Evolutionary conservation across 2,888 invertebrate genomes (phyloP), one percentile per base, ranked within the genome.

Genomic region (Pantelozetes paolii): DNA sequence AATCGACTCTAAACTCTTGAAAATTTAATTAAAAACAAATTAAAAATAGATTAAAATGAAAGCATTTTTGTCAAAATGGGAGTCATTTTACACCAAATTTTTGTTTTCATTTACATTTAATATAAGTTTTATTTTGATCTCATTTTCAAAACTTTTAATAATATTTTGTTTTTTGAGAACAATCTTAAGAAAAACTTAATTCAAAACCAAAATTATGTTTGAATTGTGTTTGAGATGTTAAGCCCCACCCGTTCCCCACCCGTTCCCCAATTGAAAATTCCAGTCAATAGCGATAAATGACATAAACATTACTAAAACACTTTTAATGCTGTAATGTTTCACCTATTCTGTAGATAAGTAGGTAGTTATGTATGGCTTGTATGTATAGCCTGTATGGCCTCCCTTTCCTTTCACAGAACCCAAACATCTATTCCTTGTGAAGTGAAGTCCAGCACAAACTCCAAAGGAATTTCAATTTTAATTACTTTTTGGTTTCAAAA

Each of bases 261-360:
- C n/a, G n/a, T n/a, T n/a, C n/a, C n/a, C n/a, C n/a, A n/a, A n/a
- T n/a, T n/a, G n/a, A 26, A 11, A 9, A 57, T 57, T 57, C 57
- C 57, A 57, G 18, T 57, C 8, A 23, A 23, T 9, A 26, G 57
- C 26, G 23, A 20, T 57, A 57, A 57, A 57, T 57, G 57, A 57
- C 57, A 57, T 23, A 57, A 57, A 26, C 26, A 57, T 57, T 23
- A 23, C 57, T 23, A 57, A 57, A 57, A 57, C 57, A 57, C 26
- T 57, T 50, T 50, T 50, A 36, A 50, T 50, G 50, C 20, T 50
- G 8, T 50, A 50, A 57, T 57, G 50, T 50, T 50, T 11, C 9
- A 50, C 9, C 18, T 18, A 6, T 50, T n/a, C 9, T 11, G 26
- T 15, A 57, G 26, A 57, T 57, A 57, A 57, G 57, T 57, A 57